Base-by-base conservation (phyloP, 2,888 invertebrate genomes). In the Ophioninae sp. region DNA sequence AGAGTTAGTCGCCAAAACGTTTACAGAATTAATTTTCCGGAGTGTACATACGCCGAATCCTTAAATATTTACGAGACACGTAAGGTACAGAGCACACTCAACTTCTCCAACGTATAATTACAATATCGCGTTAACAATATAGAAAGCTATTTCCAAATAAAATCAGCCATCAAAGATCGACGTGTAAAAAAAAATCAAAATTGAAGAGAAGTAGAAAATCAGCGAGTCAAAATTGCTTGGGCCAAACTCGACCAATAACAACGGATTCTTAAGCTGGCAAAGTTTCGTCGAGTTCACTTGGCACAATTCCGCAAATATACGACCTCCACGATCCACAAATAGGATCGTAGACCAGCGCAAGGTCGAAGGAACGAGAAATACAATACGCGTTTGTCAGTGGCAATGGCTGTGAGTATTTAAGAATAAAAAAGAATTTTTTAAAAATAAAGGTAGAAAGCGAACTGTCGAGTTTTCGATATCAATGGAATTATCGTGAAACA, bases 81-180 rank as follows among this genome's bases (percentile, higher is more conserved):
- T 80, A 83, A 64, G 76, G 73, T 80, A 80, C 83, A 83, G 76
- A 77, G 77, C 68, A 83, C 80, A 83, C 80, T 61, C 76, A 83
- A 83, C 57, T 39, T 70, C 73, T 83, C 44, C 68, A 77, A 83
- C 76, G 75, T 61, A 70, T 73, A 50, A 39, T 50, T 68, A 74
- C 37, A 65, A 69, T 57, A 69, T 62, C 62, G 50, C 41, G 30
- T 74, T 79, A 79, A 50, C 56, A 57, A 30, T 41, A 41, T 72
- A 41, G 23, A 72, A 70, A 59, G 56, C 50, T 50, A 61, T 62
- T 50, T 64, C 21, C 68, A 80, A 74, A 74, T 83, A 67, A 70
- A 74, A 67, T 81, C 61, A 41, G 41, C 65, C 23, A 74, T 75
- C 68, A 62, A 10, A 17, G 1, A 17, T 50, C 50, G 50, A 69